Percentiles rank a stretch among this genome's conserved stretches.
phyloP scores from a whole-genome alignment of 2,113 vertebrate species.

The Stictonetta naevosa region DNA sequence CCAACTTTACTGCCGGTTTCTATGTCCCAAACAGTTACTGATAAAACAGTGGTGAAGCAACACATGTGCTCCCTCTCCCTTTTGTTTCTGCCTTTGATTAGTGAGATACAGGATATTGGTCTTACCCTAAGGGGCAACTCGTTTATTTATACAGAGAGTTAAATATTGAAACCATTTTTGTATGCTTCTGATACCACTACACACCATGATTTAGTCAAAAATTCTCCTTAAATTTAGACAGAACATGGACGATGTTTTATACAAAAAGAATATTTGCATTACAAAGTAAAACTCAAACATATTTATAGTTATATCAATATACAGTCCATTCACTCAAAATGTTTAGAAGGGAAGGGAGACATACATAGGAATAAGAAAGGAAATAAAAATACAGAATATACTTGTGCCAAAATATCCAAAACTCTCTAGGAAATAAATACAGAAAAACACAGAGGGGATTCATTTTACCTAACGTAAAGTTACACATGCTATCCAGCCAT shows the following conservation, averaged over 20 bases:
- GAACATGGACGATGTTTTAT: not conserved
- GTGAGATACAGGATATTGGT: not conserved
- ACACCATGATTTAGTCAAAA: not conserved
- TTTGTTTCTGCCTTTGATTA: not conserved
- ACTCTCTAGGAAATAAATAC: not conserved
- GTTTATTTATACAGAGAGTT: not conserved
- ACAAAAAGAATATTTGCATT: not conserved
- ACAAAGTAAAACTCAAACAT: not conserved
- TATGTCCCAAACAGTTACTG: not conserved
- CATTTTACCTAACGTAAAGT: not conserved
- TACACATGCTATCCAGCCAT: not conserved
- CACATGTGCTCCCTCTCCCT: not conserved
- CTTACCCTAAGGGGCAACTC: not conserved
- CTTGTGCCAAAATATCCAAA: not conserved
- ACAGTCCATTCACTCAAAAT: not conserved
- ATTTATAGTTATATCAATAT: not conserved
- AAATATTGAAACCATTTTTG: not conserved
- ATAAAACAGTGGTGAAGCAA: not conserved
- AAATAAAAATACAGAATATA: not conserved
- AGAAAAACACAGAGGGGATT: not conserved
- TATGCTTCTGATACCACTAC: not conserved
- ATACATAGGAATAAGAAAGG: not conserved
- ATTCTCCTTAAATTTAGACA: not conserved
- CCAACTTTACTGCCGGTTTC: not conserved
- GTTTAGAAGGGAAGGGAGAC: not conserved